Conservation (phyloP, 1,140 invertebrate genomes). For the Philaenus spumarius region DNA sequence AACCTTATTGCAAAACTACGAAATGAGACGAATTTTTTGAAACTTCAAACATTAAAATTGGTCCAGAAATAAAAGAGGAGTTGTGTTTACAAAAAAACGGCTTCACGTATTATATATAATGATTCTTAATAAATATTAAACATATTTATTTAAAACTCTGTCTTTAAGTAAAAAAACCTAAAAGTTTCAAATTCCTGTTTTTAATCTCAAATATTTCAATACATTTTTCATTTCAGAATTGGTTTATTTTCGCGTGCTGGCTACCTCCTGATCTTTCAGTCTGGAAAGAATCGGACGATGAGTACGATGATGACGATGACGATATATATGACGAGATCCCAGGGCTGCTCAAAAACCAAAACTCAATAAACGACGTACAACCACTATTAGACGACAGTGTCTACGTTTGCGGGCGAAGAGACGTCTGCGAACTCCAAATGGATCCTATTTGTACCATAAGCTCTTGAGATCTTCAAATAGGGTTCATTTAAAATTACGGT, state of each 20-base stretch:
- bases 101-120: too few relatives aligned
- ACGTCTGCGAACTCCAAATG: conserved; percentile 26
- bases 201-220: too few relatives aligned
- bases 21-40: too few relatives aligned
- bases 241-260: conserved; percentile 32
- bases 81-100: too few relatives aligned
- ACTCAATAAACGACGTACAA: conserved; percentile 20
- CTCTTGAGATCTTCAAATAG: conserved; percentile 8
- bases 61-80: too few relatives aligned
- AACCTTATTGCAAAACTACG: too few relatives aligned
- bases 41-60: too few relatives aligned
- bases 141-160: too few relatives aligned
- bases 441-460: conserved; percentile 30
- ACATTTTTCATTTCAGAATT: conserved; percentile 26
- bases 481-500: too few relatives aligned
- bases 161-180: too few relatives aligned
- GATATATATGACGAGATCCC: conserved; percentile 25
- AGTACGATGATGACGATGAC: conserved; percentile 28
- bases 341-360: conserved; percentile 20
- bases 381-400: conserved; percentile 22
- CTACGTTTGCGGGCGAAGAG: conserved; percentile 17
- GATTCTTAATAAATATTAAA: too few relatives aligned
- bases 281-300: conserved; percentile 23
- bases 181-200: too few relatives aligned
- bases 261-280: conserved; percentile 21